Conservation (phyloP, 2,888 invertebrate species). For the Xanthostigma xanthostigma region DNA sequence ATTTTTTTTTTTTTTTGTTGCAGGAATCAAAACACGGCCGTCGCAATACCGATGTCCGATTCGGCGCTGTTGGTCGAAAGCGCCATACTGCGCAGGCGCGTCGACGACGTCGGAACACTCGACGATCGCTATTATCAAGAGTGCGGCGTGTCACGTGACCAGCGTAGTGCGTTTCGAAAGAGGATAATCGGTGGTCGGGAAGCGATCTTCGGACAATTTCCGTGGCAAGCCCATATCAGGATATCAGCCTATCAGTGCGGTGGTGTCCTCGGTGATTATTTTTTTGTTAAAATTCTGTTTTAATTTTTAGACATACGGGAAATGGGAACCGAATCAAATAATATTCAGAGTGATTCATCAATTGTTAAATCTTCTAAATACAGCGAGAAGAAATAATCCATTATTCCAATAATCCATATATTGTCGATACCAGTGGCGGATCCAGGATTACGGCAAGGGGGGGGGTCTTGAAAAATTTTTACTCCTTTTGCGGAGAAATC, state of each 20-base stretch:
- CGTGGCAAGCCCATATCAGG: conserved; percentile 76
- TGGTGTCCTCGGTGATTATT: conserved; percentile 47
- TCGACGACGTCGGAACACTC: conserved; percentile 10
- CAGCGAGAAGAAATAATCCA: too few relatives aligned
- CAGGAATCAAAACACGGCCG: not conserved
- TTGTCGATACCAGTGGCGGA: too few relatives aligned
- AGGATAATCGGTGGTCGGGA: conserved; percentile 70
- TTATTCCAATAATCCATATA: too few relatives aligned
- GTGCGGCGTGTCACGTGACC: conserved; percentile 50
- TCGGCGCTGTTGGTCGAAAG: too few relatives aligned
- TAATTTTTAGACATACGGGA: not conserved
- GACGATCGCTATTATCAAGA: conserved; percentile 32
- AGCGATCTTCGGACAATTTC: conserved; percentile 62
- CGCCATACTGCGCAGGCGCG: conserved; percentile 8
- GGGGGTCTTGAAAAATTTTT: too few relatives aligned
- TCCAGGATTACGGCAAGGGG: too few relatives aligned
- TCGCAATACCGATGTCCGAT: not conserved
- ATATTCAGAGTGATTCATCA: too few relatives aligned
- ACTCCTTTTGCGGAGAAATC: too few relatives aligned
- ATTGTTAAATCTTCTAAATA: too few relatives aligned
- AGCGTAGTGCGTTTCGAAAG: conserved; percentile 39
- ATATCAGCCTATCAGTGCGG: conserved; percentile 73
- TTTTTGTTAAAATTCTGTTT: not conserved
- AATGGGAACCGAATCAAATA: too few relatives aligned
- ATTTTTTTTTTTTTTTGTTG: not conserved